These are phyloP conservation scores for Dinoponera quadriceps DNA, from an alignment of 1,140 invertebrate species.

Conservation along the genomic window DNA sequence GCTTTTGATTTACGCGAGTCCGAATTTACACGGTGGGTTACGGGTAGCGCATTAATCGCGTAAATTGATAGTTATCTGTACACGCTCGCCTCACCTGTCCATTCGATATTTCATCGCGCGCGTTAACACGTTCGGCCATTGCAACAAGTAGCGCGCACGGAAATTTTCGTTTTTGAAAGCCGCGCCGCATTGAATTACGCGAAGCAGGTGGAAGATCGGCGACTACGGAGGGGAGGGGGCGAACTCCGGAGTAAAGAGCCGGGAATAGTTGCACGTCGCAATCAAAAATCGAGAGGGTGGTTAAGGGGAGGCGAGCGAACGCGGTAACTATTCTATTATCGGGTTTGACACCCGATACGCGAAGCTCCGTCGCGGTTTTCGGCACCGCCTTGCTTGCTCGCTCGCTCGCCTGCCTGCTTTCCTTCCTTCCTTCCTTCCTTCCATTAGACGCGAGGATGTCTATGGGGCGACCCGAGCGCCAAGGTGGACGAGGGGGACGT, in stretches of 20 bases:
- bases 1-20: slow-evolving; percentile 34
- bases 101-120: slow-evolving; percentile 28
- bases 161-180: slow-evolving; percentile 33
- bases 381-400: slow-evolving; percentile 40
- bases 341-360: slow-evolving; percentile 84
- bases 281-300: slow-evolving; percentile 59
- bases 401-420: background rate
- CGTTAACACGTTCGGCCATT: slow-evolving; percentile 25
- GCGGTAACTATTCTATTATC: slow-evolving; percentile 84
- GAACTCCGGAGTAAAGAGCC: background rate
- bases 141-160: background rate
- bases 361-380: slow-evolving; percentile 82
- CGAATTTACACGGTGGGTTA: slow-evolving; percentile 18
- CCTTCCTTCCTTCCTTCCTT: slow-evolving; percentile 70
- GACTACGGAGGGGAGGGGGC: no score
- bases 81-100: slow-evolving; percentile 7
- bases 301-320: slow-evolving; percentile 76
- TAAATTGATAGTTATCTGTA: slow-evolving; percentile 35
- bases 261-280: slow-evolving; percentile 7
- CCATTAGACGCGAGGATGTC: slow-evolving; percentile 66
- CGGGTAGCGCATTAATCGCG: slow-evolving; percentile 34
- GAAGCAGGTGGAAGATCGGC: background rate
- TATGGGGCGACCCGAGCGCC: background rate
- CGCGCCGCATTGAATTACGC: background rate
- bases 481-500: background rate